A percentile compares a stretch with the other conserved stretches of the same genome.
Evolutionary conservation across 2,113 vertebrate genomes (phyloP).

Genomic region (Pao palembangensis): DNA sequence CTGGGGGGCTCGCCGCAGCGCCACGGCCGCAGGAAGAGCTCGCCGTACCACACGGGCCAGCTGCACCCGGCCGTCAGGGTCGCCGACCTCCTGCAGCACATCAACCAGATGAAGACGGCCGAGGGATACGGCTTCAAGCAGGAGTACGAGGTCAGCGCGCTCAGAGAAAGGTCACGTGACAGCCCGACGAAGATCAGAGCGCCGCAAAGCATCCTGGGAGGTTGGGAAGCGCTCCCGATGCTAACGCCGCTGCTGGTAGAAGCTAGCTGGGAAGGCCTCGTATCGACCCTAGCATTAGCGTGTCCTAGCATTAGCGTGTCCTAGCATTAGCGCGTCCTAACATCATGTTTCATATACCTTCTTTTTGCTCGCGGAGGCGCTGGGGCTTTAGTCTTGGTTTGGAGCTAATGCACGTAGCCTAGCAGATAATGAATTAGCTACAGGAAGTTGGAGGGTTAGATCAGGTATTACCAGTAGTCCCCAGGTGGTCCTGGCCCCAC

Average conservation of each 20-base stretch:
- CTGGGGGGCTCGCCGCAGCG: slow-evolving; percentile 81
- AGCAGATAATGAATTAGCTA: not conserved
- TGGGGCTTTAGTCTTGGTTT: too few species aligned
- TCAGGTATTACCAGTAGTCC: slow-evolving; percentile 39
- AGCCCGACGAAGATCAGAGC: slow-evolving; percentile 49
- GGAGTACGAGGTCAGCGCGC: slow-evolving; percentile 86
- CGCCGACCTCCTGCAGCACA: slow-evolving; percentile 92
- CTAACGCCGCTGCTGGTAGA: not conserved
- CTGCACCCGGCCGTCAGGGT: slow-evolving; percentile 90
- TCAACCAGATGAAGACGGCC: slow-evolving; percentile 95
- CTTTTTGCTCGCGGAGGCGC: too few species aligned
- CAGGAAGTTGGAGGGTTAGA: slow-evolving; percentile 18
- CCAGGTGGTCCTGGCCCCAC: not conserved
- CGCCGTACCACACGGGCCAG: slow-evolving; percentile 91
- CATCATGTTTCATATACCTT: too few species aligned
- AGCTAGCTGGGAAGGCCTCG: too few species aligned
- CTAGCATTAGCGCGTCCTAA: too few species aligned
- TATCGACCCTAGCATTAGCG: too few species aligned
- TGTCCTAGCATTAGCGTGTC: too few species aligned
- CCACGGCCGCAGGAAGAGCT: slow-evolving; percentile 85
- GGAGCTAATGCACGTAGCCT: too few species aligned
- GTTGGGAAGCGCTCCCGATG: not conserved
- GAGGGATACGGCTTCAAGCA: slow-evolving; percentile 97
- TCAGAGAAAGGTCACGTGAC: too few species aligned
- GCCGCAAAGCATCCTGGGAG: slow-evolving; percentile 27